These are phyloP conservation scores for Leptopilina syphax DNA, from an alignment of 2,888 invertebrate species.

Conservation along the genomic window DNA sequence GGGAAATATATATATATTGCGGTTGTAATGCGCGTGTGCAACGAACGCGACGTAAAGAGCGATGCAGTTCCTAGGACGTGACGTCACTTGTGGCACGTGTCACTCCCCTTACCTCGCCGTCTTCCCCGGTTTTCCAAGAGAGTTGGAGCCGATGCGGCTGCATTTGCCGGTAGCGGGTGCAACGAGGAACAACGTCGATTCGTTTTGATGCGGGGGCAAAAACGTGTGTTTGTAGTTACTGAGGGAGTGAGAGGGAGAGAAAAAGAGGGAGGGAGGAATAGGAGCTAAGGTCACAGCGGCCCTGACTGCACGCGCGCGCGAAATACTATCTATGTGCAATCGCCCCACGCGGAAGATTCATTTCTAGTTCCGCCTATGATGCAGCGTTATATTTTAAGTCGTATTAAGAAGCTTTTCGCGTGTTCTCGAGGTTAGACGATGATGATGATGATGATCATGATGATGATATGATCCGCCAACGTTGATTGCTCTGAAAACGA, in stretches of 20 bases:
- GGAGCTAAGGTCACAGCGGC: slow-evolving; percentile 81
- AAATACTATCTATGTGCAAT: slow-evolving; percentile 66
- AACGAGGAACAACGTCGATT: slow-evolving; percentile 56
- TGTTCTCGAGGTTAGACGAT: slow-evolving; percentile 46
- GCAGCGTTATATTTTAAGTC: slow-evolving; percentile 22
- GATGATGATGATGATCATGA: neutral
- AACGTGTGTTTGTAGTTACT: too few relatives aligned
- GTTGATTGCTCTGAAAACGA: neutral
- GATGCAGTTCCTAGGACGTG: slow-evolving; percentile 80
- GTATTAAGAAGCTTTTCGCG: slow-evolving; percentile 29
- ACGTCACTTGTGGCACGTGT: slow-evolving; percentile 75
- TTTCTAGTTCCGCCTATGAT: slow-evolving; percentile 68
- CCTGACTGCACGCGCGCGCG: slow-evolving; percentile 79
- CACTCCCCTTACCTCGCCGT: slow-evolving; percentile 65
- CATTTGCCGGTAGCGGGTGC: slow-evolving; percentile 52
- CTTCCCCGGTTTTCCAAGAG: slow-evolving; percentile 58
- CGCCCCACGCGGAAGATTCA: slow-evolving; percentile 66
- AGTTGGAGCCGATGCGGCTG: slow-evolving; percentile 53
- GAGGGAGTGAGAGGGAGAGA: too few relatives aligned
- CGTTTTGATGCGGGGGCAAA: slow-evolving; percentile 45
- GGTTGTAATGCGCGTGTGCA: slow-evolving; percentile 73
- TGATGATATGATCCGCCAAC: neutral
- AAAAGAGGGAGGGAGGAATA: slow-evolving; percentile 70
- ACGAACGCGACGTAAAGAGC: slow-evolving; percentile 75
- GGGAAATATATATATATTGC: slow-evolving; percentile 62